Evolutionary conservation across 2,888 invertebrate genomes (phyloP), one percentile per base, ranked within the genome.

Genomic region (Leptopilina syphax): DNA sequence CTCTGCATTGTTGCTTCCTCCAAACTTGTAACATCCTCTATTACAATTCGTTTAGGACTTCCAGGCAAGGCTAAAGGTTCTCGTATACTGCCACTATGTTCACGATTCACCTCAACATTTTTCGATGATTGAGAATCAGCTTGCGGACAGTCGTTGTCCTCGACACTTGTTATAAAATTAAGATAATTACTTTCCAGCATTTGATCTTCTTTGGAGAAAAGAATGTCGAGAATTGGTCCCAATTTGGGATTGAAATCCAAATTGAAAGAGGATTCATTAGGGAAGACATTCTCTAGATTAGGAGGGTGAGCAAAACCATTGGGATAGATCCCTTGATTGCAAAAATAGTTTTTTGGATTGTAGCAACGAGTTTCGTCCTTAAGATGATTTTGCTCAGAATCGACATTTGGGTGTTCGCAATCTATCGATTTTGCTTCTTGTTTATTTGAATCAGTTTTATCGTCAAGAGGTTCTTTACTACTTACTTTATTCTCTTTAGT

Each of bases 111-210:
- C 6, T 63, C 76, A 9, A 78, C 77, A 12, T 79, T 73, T 63
- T 57, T 24, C 10, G 63, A 44, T 77, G 50, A 12, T 68, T 60
- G 3, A n/a, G 44, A 44, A n/a, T 13, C 13, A 7, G 65, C 54
- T 65, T 47, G 50, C 34, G 7, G 70, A 70, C 67, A 8, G 27
- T 27, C 2, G 1, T 66, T 76, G 77, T 90, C 89, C 70, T 90
- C 89, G n/a, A 88, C 86, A 79, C 88, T 89, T 0, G 89, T 88
- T 83, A 91, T 88, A 12, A 90, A 89, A 77, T 90, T 90, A 12
- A 90, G 81, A 60, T 89, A 89, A 7, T 82, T 82, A 77, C 81
- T 87, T 70, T 89, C 85, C 44, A 88, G 76, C 3, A 82, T 77
- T 0, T 81, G 80, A 0, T 88, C 87, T 1, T 88, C 84, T 13